Conservation (phyloP, 2,888 invertebrate genomes). For the Heliconius ethilla region DNA sequence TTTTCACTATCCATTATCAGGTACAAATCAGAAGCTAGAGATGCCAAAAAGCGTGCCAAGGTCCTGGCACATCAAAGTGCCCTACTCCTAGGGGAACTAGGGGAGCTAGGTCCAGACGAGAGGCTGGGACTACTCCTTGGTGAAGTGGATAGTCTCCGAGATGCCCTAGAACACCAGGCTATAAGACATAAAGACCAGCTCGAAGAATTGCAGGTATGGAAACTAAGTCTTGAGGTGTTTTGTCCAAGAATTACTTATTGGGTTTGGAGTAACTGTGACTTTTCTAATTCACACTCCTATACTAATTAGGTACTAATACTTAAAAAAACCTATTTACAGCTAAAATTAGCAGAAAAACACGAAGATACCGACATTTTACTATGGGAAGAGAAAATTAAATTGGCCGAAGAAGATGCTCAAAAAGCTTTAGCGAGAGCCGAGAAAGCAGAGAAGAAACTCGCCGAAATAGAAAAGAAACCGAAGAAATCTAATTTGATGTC, state of each 20-base stretch:
- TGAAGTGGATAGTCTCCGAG: constrained; percentile 84
- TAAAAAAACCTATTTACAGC: constrained; percentile 51
- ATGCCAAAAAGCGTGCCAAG: constrained; percentile 82
- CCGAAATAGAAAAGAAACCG: constrained; percentile 50
- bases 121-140: constrained; percentile 79
- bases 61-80: constrained; percentile 86
- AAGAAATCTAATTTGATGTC: constrained; percentile 65
- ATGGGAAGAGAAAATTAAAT: constrained; percentile 85
- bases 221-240: too few relatives aligned
- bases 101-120: constrained; percentile 81
- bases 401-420: constrained; percentile 86
- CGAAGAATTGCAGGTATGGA: constrained; percentile 80
- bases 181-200: constrained; percentile 80
- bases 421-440: constrained; percentile 84
- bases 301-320: background rate
- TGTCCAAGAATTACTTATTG: background rate
- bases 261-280: background rate
- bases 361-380: constrained; percentile 85
- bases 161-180: constrained; percentile 83
- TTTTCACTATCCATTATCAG: constrained; percentile 50
- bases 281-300: background rate
- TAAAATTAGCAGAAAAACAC: constrained; percentile 85
- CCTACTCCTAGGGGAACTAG: constrained; percentile 83
- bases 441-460: constrained; percentile 61
- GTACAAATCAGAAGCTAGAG: constrained; percentile 79